A percentile compares a stretch with the other conserved stretches of the same genome.
These are phyloP conservation scores for Apamea epomidion DNA, from an alignment of 2,888 invertebrate genomes.

Conservation along the genomic window DNA sequence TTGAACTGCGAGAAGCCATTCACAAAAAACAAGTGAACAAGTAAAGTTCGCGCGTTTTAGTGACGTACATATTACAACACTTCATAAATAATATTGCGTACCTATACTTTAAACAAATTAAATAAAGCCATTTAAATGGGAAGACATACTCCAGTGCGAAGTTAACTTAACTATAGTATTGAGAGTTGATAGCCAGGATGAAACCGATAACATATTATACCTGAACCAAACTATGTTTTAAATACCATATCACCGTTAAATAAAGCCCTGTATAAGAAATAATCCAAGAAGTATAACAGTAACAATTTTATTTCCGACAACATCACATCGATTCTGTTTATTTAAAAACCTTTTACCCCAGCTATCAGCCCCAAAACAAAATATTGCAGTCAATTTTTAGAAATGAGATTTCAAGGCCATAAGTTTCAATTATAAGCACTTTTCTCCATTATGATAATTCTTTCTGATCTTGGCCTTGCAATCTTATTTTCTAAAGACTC, in stretches of 20 bases:
- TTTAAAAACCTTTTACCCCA: slow-evolving; percentile 5
- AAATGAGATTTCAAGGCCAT: slow-evolving; percentile 18
- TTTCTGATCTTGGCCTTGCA: background rate
- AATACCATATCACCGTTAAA: background rate
- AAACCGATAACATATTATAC: background rate
- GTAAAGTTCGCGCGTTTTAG: slow-evolving; percentile 36
- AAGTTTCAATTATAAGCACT: background rate
- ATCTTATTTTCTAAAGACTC: background rate
- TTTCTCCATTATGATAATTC: background rate
- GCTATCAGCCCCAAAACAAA: slow-evolving; percentile 13
- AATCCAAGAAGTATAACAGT: background rate
- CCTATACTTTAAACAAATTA: slow-evolving; percentile 44
- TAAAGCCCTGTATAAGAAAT: background rate
- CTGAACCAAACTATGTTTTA: background rate
- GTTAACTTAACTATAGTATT: slow-evolving; percentile 37
- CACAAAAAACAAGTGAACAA: background rate
- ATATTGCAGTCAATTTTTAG: background rate
- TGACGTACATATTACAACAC: slow-evolving; percentile 31
- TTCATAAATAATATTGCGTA: slow-evolving; percentile 49
- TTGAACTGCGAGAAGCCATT: too few species aligned
- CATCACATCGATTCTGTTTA: background rate
- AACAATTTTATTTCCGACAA: slow-evolving; percentile 5
- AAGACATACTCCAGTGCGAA: slow-evolving; percentile 50
- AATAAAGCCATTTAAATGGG: slow-evolving; percentile 58
- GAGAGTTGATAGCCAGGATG: slow-evolving; percentile 31